phyloP scores from a whole-genome alignment of 2,113 vertebrate species.

The Paracyprichromis sp. region DNA sequence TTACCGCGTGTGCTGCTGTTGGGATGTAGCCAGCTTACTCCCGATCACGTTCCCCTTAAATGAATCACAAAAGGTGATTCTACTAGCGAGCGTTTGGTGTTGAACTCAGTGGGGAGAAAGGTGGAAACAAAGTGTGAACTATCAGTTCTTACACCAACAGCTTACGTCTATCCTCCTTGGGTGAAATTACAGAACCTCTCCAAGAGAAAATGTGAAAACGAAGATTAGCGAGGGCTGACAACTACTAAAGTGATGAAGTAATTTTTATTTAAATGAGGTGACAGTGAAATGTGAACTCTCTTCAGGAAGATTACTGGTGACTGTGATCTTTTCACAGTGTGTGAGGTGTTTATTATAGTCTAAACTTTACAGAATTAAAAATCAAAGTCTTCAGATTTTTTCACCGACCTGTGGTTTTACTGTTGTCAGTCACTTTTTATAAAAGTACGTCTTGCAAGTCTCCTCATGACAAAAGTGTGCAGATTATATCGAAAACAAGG shows the following conservation, averaged over 20 bases:
- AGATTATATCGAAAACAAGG: constrained; percentile 15
- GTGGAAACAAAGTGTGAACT: constrained; percentile 46
- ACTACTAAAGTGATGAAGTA: constrained; percentile 53
- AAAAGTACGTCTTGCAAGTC: constrained; percentile 1
- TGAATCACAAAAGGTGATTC: constrained; percentile 60
- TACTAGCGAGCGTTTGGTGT: constrained; percentile 20
- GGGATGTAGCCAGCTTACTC: constrained; percentile 40
- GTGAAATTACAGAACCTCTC: constrained; percentile 78
- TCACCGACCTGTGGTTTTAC: neutral
- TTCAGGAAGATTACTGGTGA: constrained; percentile 9
- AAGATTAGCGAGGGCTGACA: constrained; percentile 70
- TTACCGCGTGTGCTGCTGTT: constrained; percentile 36
- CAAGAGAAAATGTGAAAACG: constrained; percentile 79
- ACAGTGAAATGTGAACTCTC: constrained; percentile 2
- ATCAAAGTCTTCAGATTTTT: neutral
- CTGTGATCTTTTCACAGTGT: constrained; percentile 10
- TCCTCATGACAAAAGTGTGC: neutral
- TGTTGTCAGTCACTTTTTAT: neutral
- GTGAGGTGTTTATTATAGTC: neutral
- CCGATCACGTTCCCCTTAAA: constrained; percentile 49
- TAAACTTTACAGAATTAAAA: neutral
- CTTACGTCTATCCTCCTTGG: constrained; percentile 80
- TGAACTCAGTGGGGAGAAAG: constrained; percentile 9
- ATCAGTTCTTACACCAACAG: constrained; percentile 62
- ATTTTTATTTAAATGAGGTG: constrained; percentile 44